Percentiles rank a stretch among this genome's conserved stretches.
These are phyloP conservation scores for Dicrurus megarhynchus DNA, from an alignment of 2,113 vertebrate genomes.

Conservation along the genomic window DNA sequence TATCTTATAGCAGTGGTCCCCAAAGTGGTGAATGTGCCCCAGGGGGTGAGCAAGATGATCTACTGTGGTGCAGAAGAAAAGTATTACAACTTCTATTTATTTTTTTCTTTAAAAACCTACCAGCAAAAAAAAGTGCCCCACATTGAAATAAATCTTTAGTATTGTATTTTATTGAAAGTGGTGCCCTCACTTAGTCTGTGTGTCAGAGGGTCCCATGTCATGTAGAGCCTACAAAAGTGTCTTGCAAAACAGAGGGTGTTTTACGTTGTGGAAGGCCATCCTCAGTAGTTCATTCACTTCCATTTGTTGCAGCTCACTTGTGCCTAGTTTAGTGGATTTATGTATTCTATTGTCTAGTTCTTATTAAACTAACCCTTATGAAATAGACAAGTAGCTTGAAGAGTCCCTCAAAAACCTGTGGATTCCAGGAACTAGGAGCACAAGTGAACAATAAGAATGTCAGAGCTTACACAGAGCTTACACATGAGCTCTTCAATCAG, in stretches of 20 bases:
- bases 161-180: background rate
- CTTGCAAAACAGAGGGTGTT: background rate
- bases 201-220: background rate
- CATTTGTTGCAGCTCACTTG: background rate
- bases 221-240: background rate
- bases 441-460: background rate
- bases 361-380: background rate
- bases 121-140: rapidly evolving
- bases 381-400: background rate
- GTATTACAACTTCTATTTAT: background rate
- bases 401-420: background rate
- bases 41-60: background rate
- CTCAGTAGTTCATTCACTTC: background rate
- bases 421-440: background rate
- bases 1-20: rapidly evolving
- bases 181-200: background rate
- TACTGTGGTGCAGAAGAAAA: background rate
- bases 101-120: background rate
- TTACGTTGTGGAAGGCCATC: background rate
- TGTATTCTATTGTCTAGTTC: background rate
- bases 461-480: background rate
- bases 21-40: background rate
- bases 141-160: background rate
- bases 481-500: background rate
- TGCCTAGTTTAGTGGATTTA: background rate